phyloP scores from a whole-genome alignment of 2,888 invertebrate genomes.

The Pristionchus maxplancki region DNA sequence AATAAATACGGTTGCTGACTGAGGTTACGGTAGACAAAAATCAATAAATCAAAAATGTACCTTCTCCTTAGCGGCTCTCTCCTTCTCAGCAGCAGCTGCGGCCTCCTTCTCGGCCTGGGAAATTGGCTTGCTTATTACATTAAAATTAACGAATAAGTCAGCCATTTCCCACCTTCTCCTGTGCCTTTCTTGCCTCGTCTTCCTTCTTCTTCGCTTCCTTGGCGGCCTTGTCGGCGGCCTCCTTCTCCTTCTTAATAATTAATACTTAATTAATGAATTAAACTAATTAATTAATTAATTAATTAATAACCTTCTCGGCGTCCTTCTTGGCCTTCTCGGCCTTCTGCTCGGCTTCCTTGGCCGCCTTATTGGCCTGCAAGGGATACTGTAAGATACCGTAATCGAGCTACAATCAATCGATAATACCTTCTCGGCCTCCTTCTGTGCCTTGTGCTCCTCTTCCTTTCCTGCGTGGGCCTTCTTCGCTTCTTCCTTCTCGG shows the following conservation, averaged over 20 bases:
- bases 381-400: neutral
- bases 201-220: constrained; percentile 17
- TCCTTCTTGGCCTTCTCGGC: constrained; percentile 39
- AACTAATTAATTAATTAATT: neutral
- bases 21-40: no score
- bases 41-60: neutral
- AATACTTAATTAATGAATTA: neutral
- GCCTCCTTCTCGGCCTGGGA: constrained; percentile 49
- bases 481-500: constrained; percentile 19
- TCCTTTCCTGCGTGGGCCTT: constrained; percentile 33
- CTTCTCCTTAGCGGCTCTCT: constrained; percentile 54
- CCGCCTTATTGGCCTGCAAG: neutral
- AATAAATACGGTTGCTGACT: no score
- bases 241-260: constrained; percentile 13
- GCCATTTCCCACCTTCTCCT: constrained; percentile 7
- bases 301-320: constrained; percentile 17
- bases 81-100: constrained; percentile 56
- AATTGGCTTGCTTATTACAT: neutral
- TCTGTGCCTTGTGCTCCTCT: constrained; percentile 15
- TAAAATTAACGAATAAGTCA: neutral
- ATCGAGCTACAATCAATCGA: neutral
- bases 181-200: neutral
- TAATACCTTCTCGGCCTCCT: constrained; percentile 31
- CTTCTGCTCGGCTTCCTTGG: constrained; percentile 46
- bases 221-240: neutral